These are phyloP conservation scores for Drosophila neonasuta DNA, from an alignment of 2,888 invertebrate genomes.

Conservation along the genomic window DNA sequence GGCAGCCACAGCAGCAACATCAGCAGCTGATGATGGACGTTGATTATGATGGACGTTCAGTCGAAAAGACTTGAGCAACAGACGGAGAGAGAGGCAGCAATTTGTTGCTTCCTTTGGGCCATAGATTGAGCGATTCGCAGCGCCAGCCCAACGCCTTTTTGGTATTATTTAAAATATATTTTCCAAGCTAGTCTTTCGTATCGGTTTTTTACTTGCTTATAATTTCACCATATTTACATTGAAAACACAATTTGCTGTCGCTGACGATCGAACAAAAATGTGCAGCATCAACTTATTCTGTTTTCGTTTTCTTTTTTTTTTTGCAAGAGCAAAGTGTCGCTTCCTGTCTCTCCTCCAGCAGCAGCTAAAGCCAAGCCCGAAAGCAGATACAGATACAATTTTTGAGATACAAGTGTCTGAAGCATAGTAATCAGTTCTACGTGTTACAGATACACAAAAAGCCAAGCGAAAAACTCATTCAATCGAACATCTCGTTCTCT, in stretches of 20 bases:
- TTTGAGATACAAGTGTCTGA: conserved; percentile 29
- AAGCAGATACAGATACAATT: conserved; percentile 25
- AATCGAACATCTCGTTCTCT: conserved; percentile 57
- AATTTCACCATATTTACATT: conserved; percentile 46
- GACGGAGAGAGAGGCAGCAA: conserved; percentile 36
- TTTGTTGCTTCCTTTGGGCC: conserved; percentile 62
- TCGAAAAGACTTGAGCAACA: neutral
- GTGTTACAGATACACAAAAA: conserved; percentile 55
- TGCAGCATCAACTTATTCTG: conserved; percentile 52
- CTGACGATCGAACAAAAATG: conserved; percentile 18
- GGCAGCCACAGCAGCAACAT: conserved; percentile 40
- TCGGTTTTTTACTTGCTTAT: neutral
- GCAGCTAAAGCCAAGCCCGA: conserved; percentile 20
- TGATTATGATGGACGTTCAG: conserved; percentile 73
- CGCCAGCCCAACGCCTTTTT: conserved; percentile 72
- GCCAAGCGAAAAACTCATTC: conserved; percentile 55
- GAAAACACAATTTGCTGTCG: conserved; percentile 45
- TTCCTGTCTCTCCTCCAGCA: conserved; percentile 53
- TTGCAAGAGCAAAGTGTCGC: conserved; percentile 30
- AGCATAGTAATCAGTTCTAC: conserved; percentile 31
- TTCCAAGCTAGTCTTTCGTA: conserved; percentile 3
- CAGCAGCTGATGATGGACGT: conserved; percentile 72
- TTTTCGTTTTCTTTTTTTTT: conserved; percentile 16
- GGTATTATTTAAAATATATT: conserved; percentile 75
- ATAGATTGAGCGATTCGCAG: conserved; percentile 72